Evolutionary conservation across 2,888 invertebrate species (phyloP).

Genomic region (Capitulum mitella): DNA sequence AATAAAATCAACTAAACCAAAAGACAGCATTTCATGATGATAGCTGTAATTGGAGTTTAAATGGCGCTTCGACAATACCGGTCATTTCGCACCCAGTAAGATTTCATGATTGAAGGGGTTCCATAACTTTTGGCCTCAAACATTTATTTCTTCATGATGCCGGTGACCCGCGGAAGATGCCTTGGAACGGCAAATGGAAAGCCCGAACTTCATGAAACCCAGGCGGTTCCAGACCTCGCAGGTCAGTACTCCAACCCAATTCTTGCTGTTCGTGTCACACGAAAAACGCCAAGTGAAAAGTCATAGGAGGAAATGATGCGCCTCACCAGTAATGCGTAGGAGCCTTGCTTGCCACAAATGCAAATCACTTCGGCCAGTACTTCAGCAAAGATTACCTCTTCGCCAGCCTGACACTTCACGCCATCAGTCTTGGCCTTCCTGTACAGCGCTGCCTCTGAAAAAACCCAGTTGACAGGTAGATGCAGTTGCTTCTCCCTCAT

Average conservation of each 20-base stretch:
- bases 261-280: neutral
- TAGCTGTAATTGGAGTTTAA: neutral
- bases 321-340: neutral
- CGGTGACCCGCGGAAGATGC: neutral
- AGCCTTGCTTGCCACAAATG: neutral
- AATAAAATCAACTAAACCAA: neutral
- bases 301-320: neutral
- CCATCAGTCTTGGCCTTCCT: neutral
- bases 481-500: too few species aligned
- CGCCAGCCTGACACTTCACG: neutral
- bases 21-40: neutral
- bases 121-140: neutral
- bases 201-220: neutral
- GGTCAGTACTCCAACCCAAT: neutral
- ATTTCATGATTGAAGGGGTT: neutral
- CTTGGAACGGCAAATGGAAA: neutral
- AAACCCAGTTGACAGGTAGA: neutral
- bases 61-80: neutral
- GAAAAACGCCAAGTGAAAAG: neutral
- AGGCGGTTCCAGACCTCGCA: neutral
- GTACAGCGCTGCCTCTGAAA: neutral
- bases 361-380: neutral
- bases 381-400: neutral
- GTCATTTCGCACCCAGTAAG: too few species aligned
- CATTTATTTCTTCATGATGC: neutral